Evolutionary conservation across 2,888 invertebrate species (phyloP), one percentile per base, ranked within the genome.

Genomic region (Heliconius charithonia): DNA sequence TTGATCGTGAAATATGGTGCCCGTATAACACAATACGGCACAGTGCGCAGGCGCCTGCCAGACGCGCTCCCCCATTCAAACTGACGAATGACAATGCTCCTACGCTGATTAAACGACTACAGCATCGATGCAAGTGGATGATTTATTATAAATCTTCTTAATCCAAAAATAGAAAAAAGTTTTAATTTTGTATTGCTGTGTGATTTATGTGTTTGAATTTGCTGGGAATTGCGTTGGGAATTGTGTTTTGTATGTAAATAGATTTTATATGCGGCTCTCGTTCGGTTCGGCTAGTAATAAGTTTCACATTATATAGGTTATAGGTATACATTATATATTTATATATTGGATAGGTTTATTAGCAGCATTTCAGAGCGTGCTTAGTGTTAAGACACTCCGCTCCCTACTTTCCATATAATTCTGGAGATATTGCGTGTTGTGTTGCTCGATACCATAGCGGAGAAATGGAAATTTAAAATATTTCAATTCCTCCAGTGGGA

Each of bases 41-140:
- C 80, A 62, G 22, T 78, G 81, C 70, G 75, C 73, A 80, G 85
- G 84, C 85, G 85, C 85, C 84, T 79, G 78, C 73, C 82, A 76
- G 85, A 79, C 85, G 85, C 84, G 81, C 76, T 82, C 81, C 63
- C 63, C 32, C 81, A 80, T 79, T 77, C 81, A 79, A 82, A 83
- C 83, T 82, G 83, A 82, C 82, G 83, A 81, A 82, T 81, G 83
- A 82, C 83, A 83, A 82, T 83, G 82, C 78, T 76, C 81, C 82
- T 81, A 80, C 82, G 79, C 82, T 83, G 82, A 83, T 84, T 82
- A 84, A 83, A 83, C 77, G 79, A 78, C 79, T 70, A 77, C 70
- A 71, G 37, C 66, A 67, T 76, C 70, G 79, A 81, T 83, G 80
- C 81, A 79, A 79, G 75, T 74, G 79, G 70, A 80, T 77, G 70